phyloP scores from a whole-genome alignment of 2,797 vertebrate genomes.

The Tapirus indicus region DNA sequence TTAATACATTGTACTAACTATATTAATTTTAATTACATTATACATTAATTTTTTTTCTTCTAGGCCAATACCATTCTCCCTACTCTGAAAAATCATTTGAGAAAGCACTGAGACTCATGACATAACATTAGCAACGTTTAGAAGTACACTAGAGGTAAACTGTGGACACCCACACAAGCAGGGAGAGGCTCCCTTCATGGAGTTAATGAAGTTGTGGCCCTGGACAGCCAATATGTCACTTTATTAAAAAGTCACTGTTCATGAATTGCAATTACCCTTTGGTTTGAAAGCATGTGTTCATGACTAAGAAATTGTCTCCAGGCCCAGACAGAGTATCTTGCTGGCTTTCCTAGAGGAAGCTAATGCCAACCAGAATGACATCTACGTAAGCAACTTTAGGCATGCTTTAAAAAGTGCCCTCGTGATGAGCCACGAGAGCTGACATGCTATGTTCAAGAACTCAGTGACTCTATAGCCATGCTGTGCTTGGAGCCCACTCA shows the following conservation, averaged over 20 bases:
- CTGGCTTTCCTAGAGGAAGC: not conserved
- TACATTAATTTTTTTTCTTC: not conserved
- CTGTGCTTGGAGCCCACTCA: not conserved
- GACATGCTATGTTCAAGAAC: not conserved
- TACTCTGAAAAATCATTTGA: not conserved
- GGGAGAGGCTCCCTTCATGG: not conserved
- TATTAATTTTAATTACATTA: not conserved
- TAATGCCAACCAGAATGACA: conserved; percentile 43
- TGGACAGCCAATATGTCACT: not conserved
- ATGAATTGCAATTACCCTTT: not conserved
- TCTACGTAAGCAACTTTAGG: conserved; percentile 35
- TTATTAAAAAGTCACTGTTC: conserved; percentile 51
- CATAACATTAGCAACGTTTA: not conserved
- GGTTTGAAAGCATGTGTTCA: conserved; percentile 21
- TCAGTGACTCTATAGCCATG: not conserved
- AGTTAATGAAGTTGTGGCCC: not conserved
- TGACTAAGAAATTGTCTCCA: conserved; percentile 56
- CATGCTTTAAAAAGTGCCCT: not conserved
- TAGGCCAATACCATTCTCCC: not conserved
- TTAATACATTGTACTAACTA: too few species aligned
- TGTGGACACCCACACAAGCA: not conserved
- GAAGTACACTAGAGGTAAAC: not conserved
- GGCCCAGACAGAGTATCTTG: conserved; percentile 39
- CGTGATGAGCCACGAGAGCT: not conserved
- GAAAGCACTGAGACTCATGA: not conserved